Percentiles rank a stretch among this genome's conserved stretches.
These are phyloP conservation scores for Emmelina monodactyla DNA, from an alignment of 2,888 invertebrate genomes.

Conservation along the genomic window DNA sequence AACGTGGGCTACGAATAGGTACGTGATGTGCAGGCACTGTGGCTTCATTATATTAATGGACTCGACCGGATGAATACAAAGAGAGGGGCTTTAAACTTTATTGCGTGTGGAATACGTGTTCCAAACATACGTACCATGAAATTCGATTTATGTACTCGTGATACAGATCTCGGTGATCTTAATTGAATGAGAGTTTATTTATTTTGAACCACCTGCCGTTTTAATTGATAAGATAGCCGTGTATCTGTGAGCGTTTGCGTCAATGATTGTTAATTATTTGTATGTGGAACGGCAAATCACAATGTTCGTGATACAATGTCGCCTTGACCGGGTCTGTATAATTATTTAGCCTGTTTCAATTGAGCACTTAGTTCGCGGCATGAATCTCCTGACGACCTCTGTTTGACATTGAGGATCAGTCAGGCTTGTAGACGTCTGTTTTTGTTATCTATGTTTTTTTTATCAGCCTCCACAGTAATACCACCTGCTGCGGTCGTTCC, in stretches of 20 bases:
- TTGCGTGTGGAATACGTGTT: conserved; percentile 40
- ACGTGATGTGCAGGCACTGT: conserved; percentile 55
- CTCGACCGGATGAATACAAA: conserved; percentile 58
- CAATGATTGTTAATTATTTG: neutral
- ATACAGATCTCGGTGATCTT: conserved; percentile 18
- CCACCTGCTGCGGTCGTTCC: conserved; percentile 64
- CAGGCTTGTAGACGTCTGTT: conserved; percentile 32
- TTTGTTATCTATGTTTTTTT: conserved; percentile 47
- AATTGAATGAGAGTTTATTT: no score
- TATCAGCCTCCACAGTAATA: conserved; percentile 44
- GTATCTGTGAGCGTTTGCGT: neutral
- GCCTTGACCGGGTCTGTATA: conserved; percentile 10
- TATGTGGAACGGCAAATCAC: neutral
- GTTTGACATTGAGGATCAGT: conserved; percentile 46
- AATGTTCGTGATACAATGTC: neutral
- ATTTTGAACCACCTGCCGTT: no score
- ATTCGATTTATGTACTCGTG: conserved; percentile 31
- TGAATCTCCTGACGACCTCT: conserved; percentile 38
- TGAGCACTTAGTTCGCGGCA: conserved; percentile 6
- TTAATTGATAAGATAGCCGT: no score
- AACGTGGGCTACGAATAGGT: conserved; percentile 43
- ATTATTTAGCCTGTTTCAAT: conserved; percentile 7
- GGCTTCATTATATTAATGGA: conserved; percentile 63
- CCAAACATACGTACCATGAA: conserved; percentile 32
- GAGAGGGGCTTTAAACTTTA: conserved; percentile 50